Evolutionary conservation across 2,888 invertebrate genomes (phyloP), one percentile per base, ranked within the genome.

Genomic region (Oligia latruncula): DNA sequence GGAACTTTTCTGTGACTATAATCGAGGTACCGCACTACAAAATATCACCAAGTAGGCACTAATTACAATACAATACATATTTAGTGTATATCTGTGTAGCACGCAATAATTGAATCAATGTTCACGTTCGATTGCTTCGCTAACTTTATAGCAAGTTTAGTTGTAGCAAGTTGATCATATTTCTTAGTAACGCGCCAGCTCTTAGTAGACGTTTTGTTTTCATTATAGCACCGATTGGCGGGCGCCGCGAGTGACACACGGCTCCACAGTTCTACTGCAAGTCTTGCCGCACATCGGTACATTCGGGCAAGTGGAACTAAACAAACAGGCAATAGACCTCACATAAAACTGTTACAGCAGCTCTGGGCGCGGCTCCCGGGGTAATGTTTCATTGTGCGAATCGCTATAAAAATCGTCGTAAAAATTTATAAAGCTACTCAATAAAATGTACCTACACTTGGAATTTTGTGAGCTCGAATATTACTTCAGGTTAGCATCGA

Each of bases 401-500:
- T 93, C 92, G 93, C 93, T 89, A 94, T 95, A 95, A 95, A 93
- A 95, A 93, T 95, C 84, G 92, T 93, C 95, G 93, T 95, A 95
- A 95, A 95, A 95, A 94, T 94, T 92, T 94, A 95, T 94, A 95
- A 95, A 93, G 93, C 94, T 93, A 93, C 94, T 95, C 94, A 94
- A 95, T 96, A 95, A 95, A 95, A 94, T 92, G 92, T 93, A 93
- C n/a, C n/a, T n/a, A n/a, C 92, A 94, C 93, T 95, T 93, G 92
- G 92, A 95, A 93, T 94, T 95, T 94, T 93, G 93, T 92, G 92
- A 92, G 92, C 90, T 90, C 90, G 90, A 93, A 94, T 94, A 95
- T 94, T 93, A 93, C 90, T 93, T 90, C 90, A 91, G 91, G 92
- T 92, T 93, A 93, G 88, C 89, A 88, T 89, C 89, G 88, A 90